Evolutionary conservation across 2,113 vertebrate species (phyloP), one percentile per base, ranked within the genome.

Genomic region (Psephotus haematonotus): DNA sequence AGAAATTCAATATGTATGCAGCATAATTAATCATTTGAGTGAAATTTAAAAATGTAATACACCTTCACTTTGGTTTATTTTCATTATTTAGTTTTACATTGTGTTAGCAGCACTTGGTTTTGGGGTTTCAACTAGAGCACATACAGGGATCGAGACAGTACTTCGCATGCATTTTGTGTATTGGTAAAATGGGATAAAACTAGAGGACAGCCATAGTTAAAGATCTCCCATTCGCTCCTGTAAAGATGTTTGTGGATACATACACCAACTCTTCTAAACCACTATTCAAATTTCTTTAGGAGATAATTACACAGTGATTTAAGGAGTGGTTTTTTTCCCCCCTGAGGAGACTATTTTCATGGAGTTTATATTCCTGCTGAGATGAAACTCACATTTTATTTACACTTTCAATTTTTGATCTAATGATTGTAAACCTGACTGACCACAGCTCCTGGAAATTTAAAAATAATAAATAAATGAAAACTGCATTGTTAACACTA

Each of bases 81-180:
- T 71, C 19, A 29, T 22, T 43, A 10, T 2, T 0, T 60, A 52
- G 14, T 17, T 33, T 89, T 71, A 29, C 15, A 50, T 3, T 52
- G 3, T 31, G 7, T 43, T 91, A 31, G 6, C 11, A 62, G 4
- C 13, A 4, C 14, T 41, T 85, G 37, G 31, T 31, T 88, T 63
- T 37, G 50, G 46, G 5, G 6, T 67, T 84, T 63, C 64, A 74
- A 41, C 39, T 77, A 1, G 1, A 70, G 60, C 24, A 17, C 13
- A 4, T 10, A 5, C 19, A 37, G 17, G 5, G 23, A 10, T 27
- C 0, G 0, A 71, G 82, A 67, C 2, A 4, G 24, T 13, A 41
- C 2, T 52, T 62, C 1, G 3, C 11, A 37, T 0, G 0, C 0
- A 0, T 59, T 70, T 60, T 53, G 4, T 39, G 17, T 20, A 13